These are phyloP conservation scores for Gobiocypris rarus DNA, from an alignment of 2,113 vertebrate genomes.

Conservation along the genomic window DNA sequence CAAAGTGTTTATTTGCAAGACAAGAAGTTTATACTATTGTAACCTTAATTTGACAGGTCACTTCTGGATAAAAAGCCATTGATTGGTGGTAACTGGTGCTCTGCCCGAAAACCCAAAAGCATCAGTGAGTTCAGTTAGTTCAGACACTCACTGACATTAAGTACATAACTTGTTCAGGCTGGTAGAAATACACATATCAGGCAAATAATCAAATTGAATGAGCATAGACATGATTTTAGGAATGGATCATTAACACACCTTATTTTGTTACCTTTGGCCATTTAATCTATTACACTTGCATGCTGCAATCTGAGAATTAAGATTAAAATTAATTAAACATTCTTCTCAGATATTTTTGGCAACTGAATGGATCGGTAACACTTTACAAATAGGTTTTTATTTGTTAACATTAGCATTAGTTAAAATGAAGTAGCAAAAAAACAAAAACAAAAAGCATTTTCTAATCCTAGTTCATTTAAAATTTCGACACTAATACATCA, in stretches of 20 bases:
- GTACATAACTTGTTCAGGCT: neutral
- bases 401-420: too few relatives aligned
- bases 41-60: conserved; percentile 51
- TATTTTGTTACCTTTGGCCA: neutral
- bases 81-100: conserved; percentile 2
- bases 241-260: neutral
- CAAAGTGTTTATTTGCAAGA: conserved; percentile 12
- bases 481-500: too few relatives aligned
- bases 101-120: neutral
- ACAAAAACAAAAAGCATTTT: too few relatives aligned
- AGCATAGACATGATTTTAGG: neutral
- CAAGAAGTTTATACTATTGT: conserved; percentile 51
- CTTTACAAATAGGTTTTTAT: too few relatives aligned
- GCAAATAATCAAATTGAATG: neutral
- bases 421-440: too few relatives aligned
- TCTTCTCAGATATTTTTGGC: neutral
- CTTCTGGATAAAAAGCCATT: conserved; percentile 52
- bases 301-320: neutral
- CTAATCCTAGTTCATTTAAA: too few relatives aligned
- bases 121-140: neutral
- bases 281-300: neutral
- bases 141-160: neutral
- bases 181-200: neutral
- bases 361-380: neutral
- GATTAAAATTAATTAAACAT: neutral